Evolutionary conservation across 2,797 vertebrate genomes (phyloP).

Genomic region (Astyanax mexicanus): DNA sequence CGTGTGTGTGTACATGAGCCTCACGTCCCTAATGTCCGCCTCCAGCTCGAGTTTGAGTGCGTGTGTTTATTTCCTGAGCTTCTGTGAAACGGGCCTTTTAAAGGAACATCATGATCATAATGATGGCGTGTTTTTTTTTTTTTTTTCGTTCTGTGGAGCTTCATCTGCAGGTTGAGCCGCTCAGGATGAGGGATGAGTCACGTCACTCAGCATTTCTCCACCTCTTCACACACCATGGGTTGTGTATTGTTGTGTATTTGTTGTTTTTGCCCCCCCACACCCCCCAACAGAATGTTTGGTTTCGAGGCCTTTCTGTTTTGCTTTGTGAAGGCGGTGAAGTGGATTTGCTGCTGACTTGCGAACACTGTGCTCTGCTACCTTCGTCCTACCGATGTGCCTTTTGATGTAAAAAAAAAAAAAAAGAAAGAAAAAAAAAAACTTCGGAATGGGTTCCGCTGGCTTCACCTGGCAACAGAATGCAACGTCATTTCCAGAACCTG

Average conservation of each 20-base stretch:
- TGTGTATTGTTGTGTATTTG: slow-evolving; percentile 13
- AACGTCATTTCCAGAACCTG: slow-evolving; percentile 58
- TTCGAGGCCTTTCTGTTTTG: slow-evolving; percentile 49
- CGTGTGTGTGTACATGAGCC: slow-evolving; percentile 60
- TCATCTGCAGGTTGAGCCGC: neutral
- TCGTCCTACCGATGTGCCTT: slow-evolving; percentile 85
- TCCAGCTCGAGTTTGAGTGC: slow-evolving; percentile 38
- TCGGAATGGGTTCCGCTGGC: slow-evolving; percentile 73
- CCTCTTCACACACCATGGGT: slow-evolving; percentile 46
- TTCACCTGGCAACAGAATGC: slow-evolving; percentile 55
- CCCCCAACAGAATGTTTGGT: slow-evolving; percentile 50
- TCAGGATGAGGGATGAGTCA: slow-evolving; percentile 40
- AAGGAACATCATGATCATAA: slow-evolving; percentile 20
- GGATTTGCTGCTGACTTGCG: slow-evolving; percentile 59
- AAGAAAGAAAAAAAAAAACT: too few relatives aligned
- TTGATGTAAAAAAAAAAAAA: too few relatives aligned
- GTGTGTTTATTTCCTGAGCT: slow-evolving; percentile 21
- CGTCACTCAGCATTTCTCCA: slow-evolving; percentile 50
- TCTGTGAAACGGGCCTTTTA: slow-evolving; percentile 27
- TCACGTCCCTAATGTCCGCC: slow-evolving; percentile 46
- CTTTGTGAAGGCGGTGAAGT: slow-evolving; percentile 58
- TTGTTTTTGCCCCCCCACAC: neutral
- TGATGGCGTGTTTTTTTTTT: too few relatives aligned
- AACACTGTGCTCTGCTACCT: slow-evolving; percentile 70
- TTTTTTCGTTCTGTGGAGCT: slow-evolving; percentile 42